Conservation (phyloP, 2,113 vertebrate species). For the Plestiodon gilberti region DNA sequence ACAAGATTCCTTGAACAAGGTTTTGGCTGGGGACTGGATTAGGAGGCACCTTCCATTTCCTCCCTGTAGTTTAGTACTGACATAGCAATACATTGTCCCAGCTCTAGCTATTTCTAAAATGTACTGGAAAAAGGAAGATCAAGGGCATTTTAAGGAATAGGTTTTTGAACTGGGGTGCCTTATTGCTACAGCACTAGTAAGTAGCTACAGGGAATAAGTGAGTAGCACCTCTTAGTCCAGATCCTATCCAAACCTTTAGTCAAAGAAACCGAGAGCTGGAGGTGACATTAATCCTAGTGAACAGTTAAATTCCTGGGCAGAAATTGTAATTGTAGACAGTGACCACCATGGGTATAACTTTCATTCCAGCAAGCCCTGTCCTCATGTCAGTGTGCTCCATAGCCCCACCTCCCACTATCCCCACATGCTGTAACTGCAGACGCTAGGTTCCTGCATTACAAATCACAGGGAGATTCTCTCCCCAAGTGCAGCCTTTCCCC, state of each 20-base stretch:
- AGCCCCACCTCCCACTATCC: too few relatives aligned
- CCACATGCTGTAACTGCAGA: too few relatives aligned
- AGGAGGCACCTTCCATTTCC: not conserved
- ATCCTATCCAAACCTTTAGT: not conserved
- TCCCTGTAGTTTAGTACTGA: not conserved
- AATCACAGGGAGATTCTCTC: too few relatives aligned
- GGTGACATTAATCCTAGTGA: too few relatives aligned
- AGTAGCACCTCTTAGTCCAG: not conserved
- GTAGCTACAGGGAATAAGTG: not conserved
- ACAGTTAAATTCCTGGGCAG: too few relatives aligned
- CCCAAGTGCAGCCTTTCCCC: too few relatives aligned
- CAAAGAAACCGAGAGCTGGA: not conserved
- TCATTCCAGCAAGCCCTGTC: too few relatives aligned
- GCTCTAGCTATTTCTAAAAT: not conserved
- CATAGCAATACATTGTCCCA: not conserved
- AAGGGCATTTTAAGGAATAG: not conserved
- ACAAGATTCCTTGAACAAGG: not conserved
- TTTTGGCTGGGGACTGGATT: not conserved
- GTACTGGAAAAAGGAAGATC: not conserved
- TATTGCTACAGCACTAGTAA: not conserved
- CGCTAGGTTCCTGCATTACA: too few relatives aligned
- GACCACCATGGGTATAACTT: too few relatives aligned
- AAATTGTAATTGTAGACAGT: too few relatives aligned
- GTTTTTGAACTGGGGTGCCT: not conserved
- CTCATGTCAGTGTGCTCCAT: too few relatives aligned